These are phyloP conservation scores for Herpetotheres cachinnans DNA, from an alignment of 2,113 vertebrate genomes.

Conservation along the genomic window DNA sequence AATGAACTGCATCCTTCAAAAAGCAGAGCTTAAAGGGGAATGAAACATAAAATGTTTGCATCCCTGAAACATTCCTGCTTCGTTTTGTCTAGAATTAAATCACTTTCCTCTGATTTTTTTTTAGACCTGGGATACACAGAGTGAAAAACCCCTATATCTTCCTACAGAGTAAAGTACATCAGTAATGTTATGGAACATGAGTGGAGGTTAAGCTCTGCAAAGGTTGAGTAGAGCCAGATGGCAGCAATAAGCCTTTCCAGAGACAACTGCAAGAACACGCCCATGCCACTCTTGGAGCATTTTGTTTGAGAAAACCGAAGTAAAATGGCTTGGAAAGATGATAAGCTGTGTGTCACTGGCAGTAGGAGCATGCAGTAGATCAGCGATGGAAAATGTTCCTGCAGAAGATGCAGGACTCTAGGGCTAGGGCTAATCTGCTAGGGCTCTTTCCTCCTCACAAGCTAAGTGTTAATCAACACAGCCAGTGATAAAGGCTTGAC, in stretches of 20 bases:
- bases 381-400: background rate
- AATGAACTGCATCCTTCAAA: background rate
- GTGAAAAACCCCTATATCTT: background rate
- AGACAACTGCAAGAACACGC: background rate
- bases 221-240: constrained; percentile 16
- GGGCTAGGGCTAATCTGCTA: background rate
- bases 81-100: background rate
- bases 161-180: background rate
- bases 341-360: background rate
- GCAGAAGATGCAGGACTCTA: background rate
- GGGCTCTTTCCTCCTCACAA: background rate
- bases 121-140: background rate
- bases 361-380: background rate
- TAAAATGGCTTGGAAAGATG: background rate
- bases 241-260: constrained; percentile 23
- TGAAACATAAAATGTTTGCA: background rate
- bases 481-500: background rate
- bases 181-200: background rate
- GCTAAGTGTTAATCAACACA: background rate
- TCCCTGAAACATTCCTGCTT: background rate
- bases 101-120: background rate
- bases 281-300: constrained; percentile 3
- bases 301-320: background rate
- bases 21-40: background rate
- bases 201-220: background rate